Evolutionary conservation across 2,797 vertebrate species (phyloP).

Genomic region (Diplodus sargus): DNA sequence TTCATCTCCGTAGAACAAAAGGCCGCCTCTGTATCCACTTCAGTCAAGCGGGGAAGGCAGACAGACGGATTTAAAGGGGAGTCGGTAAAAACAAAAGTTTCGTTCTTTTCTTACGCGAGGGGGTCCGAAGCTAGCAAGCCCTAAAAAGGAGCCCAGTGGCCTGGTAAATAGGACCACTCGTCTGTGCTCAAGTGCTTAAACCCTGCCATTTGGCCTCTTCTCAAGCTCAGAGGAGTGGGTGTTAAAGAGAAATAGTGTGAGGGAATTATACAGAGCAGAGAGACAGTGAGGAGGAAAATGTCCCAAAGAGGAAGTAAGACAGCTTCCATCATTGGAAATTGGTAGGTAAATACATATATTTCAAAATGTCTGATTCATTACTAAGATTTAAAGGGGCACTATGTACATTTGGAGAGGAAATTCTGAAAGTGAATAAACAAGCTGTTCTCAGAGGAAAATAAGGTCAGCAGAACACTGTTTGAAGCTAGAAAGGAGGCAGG

Average conservation of each 20-base stretch:
- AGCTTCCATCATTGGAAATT: background rate
- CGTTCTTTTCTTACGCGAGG: slow-evolving; percentile 64
- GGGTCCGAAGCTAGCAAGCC: slow-evolving; percentile 71
- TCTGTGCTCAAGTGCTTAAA: slow-evolving; percentile 68
- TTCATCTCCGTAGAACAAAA: slow-evolving; percentile 78
- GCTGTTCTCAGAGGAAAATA: too few species aligned
- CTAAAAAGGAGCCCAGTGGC: slow-evolving; percentile 63
- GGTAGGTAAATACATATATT: background rate
- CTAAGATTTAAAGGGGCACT: too few species aligned
- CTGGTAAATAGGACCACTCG: slow-evolving; percentile 69
- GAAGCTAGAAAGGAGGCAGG: too few species aligned
- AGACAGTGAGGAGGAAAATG: slow-evolving; percentile 17
- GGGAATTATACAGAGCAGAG: slow-evolving; percentile 30
- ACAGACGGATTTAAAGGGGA: slow-evolving; percentile 67
- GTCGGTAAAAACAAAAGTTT: slow-evolving; percentile 69
- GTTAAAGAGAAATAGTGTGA: slow-evolving; percentile 47
- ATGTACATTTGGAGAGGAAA: too few species aligned
- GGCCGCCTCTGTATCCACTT: slow-evolving; percentile 71
- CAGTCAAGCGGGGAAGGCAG: slow-evolving; percentile 68
- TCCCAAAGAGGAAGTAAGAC: background rate
- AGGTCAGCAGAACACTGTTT: too few species aligned
- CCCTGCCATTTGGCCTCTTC: slow-evolving; percentile 58
- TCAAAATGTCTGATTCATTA: background rate
- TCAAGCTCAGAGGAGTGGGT: slow-evolving; percentile 46
- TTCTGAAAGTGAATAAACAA: too few species aligned